A percentile compares a stretch with the other conserved stretches of the same genome.
Conservation (phyloP, 2,797 vertebrate genomes). For the Carduelis carduelis region DNA sequence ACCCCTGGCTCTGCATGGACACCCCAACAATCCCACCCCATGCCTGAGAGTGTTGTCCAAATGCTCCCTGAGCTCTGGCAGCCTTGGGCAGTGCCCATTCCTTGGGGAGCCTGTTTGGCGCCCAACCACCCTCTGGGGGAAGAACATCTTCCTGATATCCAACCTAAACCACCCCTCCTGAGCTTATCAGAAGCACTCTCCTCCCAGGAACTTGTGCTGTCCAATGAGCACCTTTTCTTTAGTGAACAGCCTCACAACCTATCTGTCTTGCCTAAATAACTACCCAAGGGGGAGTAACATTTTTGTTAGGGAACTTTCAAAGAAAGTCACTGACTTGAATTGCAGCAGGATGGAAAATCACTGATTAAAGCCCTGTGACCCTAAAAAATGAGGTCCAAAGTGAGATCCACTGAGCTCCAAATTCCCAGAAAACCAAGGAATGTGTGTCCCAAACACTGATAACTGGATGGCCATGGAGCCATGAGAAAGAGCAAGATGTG, state of each 20-base stretch:
- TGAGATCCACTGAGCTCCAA: not conserved
- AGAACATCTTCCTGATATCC: not conserved
- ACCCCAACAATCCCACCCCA: not conserved
- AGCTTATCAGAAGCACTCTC: not conserved
- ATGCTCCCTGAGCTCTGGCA: not conserved
- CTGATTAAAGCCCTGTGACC: not conserved
- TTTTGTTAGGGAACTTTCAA: not conserved
- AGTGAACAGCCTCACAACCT: not conserved
- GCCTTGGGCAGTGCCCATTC: not conserved
- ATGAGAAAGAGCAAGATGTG: not conserved
- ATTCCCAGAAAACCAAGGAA: not conserved
- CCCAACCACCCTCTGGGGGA: not conserved
- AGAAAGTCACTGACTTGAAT: not conserved
- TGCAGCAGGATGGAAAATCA: not conserved
- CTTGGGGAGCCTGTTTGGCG: not conserved
- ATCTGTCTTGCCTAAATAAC: not conserved
- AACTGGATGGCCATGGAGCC: not conserved
- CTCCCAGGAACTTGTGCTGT: not conserved
- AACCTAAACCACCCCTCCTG: not conserved
- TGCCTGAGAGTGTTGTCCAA: not conserved
- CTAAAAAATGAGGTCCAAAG: not conserved
- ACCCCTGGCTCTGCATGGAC: not conserved
- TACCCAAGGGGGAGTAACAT: not conserved
- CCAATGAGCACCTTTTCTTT: accelerated
- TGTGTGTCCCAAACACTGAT: not conserved